Percentiles rank a stretch among this genome's conserved stretches.
Conservation (phyloP, 1,140 invertebrate species). For the Brachionus sp. region DNA sequence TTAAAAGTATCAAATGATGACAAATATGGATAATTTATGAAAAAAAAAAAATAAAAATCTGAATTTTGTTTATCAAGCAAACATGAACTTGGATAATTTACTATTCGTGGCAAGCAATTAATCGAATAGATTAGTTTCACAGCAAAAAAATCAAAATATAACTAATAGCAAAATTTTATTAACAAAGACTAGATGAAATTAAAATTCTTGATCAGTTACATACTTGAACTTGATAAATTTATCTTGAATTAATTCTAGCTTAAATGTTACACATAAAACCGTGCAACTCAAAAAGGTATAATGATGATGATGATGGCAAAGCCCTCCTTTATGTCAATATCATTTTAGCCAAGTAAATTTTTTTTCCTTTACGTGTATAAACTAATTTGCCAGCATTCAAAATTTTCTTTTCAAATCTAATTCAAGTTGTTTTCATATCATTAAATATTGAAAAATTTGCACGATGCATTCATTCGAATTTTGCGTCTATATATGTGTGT, state of each 20-base stretch:
- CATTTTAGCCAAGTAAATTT: not conserved
- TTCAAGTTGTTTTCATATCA: not conserved
- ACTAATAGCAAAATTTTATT: not conserved
- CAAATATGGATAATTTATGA: too few species aligned
- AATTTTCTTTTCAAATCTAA: not conserved
- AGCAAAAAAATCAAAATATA: not conserved
- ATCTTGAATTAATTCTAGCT: not conserved
- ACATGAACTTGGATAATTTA: not conserved
- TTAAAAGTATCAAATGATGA: too few species aligned
- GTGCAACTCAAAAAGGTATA: not conserved
- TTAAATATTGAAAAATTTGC: not conserved
- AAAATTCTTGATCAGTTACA: not conserved
- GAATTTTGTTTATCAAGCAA: not conserved
- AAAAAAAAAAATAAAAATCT: too few species aligned
- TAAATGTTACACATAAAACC: not conserved
- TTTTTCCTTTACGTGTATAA: constrained; percentile 21
- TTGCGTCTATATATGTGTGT: not conserved
- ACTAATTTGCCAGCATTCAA: constrained; percentile 6
- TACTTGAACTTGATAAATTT: not conserved
- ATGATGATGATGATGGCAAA: constrained; percentile 31
- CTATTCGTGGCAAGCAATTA: not conserved
- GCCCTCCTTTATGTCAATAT: not conserved
- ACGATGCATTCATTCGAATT: constrained; percentile 5
- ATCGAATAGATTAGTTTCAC: too few species aligned
- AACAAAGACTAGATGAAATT: not conserved